A percentile compares a stretch with the other conserved stretches of the same genome.
These are phyloP conservation scores for Phengaris arion DNA, from an alignment of 2,888 invertebrate species.

Conservation along the genomic window DNA sequence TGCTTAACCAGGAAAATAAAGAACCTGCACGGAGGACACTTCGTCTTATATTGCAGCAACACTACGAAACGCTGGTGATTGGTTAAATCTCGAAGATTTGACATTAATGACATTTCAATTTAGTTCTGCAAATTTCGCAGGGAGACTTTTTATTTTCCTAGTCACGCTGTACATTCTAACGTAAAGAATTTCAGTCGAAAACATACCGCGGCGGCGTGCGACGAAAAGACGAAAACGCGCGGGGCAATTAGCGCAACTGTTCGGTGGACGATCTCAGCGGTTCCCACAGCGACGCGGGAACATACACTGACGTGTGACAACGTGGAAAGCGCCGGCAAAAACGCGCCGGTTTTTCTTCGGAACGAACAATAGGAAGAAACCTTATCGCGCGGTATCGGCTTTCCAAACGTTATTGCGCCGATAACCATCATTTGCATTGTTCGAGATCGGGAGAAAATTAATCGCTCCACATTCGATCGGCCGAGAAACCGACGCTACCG, in stretches of 20 bases:
- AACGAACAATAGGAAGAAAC: conserved; percentile 73
- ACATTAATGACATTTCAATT: not conserved
- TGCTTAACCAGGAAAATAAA: not conserved
- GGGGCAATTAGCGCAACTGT: conserved; percentile 1
- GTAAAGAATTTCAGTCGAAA: conserved; percentile 3
- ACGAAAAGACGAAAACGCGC: not conserved
- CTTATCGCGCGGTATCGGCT: conserved; percentile 65
- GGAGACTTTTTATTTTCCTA: not conserved
- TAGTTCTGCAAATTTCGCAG: not conserved
- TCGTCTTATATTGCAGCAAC: too few species aligned
- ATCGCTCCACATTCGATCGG: conserved; percentile 62
- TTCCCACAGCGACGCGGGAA: conserved; percentile 47
- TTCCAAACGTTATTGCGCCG: conserved; percentile 63
- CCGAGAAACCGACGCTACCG: conserved; percentile 53
- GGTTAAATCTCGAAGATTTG: not conserved
- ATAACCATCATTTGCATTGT: conserved; percentile 76
- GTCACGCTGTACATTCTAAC: not conserved
- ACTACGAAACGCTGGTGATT: too few species aligned
- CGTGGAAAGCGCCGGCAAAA: conserved; percentile 61
- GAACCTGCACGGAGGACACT: too few species aligned
- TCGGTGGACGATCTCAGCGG: conserved; percentile 23
- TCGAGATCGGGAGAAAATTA: conserved; percentile 70
- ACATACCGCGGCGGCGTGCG: not conserved
- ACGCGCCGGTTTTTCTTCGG: conserved; percentile 53
- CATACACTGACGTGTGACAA: conserved; percentile 36